Evolutionary conservation across 2,888 invertebrate genomes (phyloP).

Genomic region (Ganaspis brasiliensis): DNA sequence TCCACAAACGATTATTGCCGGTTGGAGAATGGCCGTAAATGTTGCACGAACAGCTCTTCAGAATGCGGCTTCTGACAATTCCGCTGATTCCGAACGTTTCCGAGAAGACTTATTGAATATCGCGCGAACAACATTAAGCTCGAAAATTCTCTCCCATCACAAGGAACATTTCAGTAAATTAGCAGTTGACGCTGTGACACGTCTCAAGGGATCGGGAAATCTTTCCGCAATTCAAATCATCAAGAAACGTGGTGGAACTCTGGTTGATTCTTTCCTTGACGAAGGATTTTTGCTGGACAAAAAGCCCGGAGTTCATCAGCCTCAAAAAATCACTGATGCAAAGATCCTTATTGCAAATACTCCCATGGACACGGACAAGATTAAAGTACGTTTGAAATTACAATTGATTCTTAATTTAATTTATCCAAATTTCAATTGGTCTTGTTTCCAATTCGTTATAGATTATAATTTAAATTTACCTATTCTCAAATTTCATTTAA

Average conservation of each 20-base stretch:
- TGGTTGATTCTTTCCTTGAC: constrained; percentile 98
- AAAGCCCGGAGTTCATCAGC: constrained; percentile 98
- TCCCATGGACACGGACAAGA: constrained; percentile 99
- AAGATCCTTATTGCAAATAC: constrained; percentile 99
- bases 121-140: constrained; percentile 97
- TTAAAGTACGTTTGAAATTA: constrained; percentile 89
- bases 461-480: too few relatives aligned
- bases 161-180: constrained; percentile 97
- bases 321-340: constrained; percentile 96
- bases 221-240: constrained; percentile 98
- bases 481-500: too few relatives aligned
- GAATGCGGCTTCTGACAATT: constrained; percentile 91
- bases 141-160: constrained; percentile 98
- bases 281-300: constrained; percentile 97
- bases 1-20: constrained; percentile 98
- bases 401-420: too few relatives aligned
- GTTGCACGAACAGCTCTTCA: constrained; percentile 92
- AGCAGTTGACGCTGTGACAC: constrained; percentile 96
- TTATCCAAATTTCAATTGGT: too few relatives aligned
- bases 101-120: constrained; percentile 96
- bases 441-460: too few relatives aligned
- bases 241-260: constrained; percentile 96
- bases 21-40: constrained; percentile 94
- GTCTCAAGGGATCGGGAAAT: constrained; percentile 97
- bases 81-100: constrained; percentile 89